Percentiles rank a stretch among this genome's conserved stretches.
These are phyloP conservation scores for Diachrysia chrysitis DNA, from an alignment of 2,888 invertebrate species.

Conservation along the genomic window DNA sequence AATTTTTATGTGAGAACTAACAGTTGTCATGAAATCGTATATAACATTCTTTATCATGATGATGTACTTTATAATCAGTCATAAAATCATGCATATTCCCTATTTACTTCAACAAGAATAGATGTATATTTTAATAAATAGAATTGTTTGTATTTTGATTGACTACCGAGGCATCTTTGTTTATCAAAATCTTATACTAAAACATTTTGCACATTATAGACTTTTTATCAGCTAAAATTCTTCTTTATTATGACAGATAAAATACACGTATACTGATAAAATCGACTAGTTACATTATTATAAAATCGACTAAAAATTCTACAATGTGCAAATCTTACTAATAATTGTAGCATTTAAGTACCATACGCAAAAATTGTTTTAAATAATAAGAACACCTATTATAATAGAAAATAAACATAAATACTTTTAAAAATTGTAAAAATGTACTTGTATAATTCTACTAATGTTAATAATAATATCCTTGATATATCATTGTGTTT, in stretches of 20 bases:
- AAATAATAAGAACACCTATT: constrained; percentile 46
- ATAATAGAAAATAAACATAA: constrained; percentile 16
- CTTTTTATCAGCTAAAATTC: background rate
- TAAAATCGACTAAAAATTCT: constrained; percentile 25
- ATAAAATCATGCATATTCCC: too few species aligned
- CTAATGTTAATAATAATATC: constrained; percentile 13
- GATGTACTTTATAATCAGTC: too few species aligned
- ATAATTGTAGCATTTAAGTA: constrained; percentile 44
- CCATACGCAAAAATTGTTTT: constrained; percentile 29
- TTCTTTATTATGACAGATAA: background rate
- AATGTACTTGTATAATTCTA: constrained; percentile 22
- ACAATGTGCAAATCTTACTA: constrained; percentile 21
- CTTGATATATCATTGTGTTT: constrained; percentile 9
- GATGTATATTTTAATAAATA: background rate
- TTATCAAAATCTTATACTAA: constrained; percentile 35
- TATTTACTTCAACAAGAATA: background rate
- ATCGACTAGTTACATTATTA: constrained; percentile 3
- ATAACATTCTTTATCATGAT: too few species aligned
- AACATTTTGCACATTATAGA: background rate
- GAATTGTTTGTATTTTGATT: too few species aligned
- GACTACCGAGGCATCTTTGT: constrained; percentile 53
- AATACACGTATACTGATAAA: constrained; percentile 5
- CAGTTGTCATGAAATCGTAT: too few species aligned
- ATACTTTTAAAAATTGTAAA: constrained; percentile 38
- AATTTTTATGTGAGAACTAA: too few species aligned